phyloP scores from a whole-genome alignment of 2,888 invertebrate genomes.

The Rambutsinella grinnellia region DNA sequence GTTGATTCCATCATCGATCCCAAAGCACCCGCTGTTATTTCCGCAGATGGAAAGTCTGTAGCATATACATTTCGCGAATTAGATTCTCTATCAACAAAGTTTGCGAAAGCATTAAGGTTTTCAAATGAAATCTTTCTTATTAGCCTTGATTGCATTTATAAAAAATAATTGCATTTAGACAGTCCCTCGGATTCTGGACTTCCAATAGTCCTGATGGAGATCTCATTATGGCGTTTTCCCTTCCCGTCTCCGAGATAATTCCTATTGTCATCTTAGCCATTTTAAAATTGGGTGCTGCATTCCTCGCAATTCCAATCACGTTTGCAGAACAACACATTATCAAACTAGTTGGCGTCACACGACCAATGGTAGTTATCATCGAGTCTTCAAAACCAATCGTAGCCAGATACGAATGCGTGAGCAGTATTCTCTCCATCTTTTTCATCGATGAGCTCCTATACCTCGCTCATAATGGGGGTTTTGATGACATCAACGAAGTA shows the following conservation, averaged over 20 bases:
- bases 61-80: slow-evolving; percentile 20
- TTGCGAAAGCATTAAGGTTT: slow-evolving; percentile 47
- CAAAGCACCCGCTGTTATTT: slow-evolving; percentile 32
- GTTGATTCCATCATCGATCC: too few species aligned
- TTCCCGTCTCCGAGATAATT: slow-evolving; percentile 81
- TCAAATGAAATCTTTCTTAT: background rate
- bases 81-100: slow-evolving; percentile 43
- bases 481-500: slow-evolving; percentile 43
- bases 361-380: slow-evolving; percentile 78
- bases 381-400: slow-evolving; percentile 22
- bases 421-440: slow-evolving; percentile 15
- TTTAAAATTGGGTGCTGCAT: slow-evolving; percentile 85
- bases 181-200: slow-evolving; percentile 46
- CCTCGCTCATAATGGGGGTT: slow-evolving; percentile 4
- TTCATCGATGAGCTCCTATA: slow-evolving; percentile 14
- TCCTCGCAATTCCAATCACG: slow-evolving; percentile 83
- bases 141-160: background rate
- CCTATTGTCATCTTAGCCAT: slow-evolving; percentile 79
- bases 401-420: slow-evolving; percentile 34
- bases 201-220: slow-evolving; percentile 77
- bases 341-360: slow-evolving; percentile 82
- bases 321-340: slow-evolving; percentile 80
- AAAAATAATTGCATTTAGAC: background rate
- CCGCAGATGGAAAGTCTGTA: background rate
- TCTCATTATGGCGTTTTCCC: slow-evolving; percentile 82